Base-by-base conservation (phyloP, 2,888 invertebrate genomes). In the Sarcophaga rosellei region DNA sequence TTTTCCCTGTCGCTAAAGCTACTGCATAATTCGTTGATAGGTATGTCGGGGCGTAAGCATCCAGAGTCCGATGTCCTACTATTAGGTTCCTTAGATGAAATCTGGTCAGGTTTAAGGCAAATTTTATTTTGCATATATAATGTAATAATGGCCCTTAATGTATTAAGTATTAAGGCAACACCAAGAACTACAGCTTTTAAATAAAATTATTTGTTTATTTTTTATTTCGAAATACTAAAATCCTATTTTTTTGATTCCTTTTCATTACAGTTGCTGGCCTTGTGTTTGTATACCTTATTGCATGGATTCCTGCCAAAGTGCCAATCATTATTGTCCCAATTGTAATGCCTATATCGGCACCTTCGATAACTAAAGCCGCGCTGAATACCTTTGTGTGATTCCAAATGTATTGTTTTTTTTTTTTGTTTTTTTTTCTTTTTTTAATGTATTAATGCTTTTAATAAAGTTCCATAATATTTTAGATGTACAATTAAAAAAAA, bases 241-340 rank as follows among this genome's bases (percentile, higher is more conserved):
- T 72, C 44, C 20, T 15, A 5, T 53, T 53, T 79, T 68, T 11
- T 65, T 25, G 25, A 10, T 35, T 35, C 6, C 65, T 86, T 80
- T 78, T 59, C 20, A 65, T 89, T 89, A 10, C 89, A 93, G 93
- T 75, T 93, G 93, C 87, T 95, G 95, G 94, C 94, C 94, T 0
- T 95, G 94, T 84, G 93, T 94, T n/a, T 94, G 94, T 68, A 84
- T 95, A 20, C 95, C 95, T 0, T 95, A 95, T 89, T 95, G 94
- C 89, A 93, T 94, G 91, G 93, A 95, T 84, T 94, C 94, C 17
- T 95, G 94, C 88, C 94, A 93, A 89, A 94, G 94, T 87, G 93
- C 94, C 25, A 94, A 94, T 77, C 95, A 95, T 89, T 95, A 94
- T 86, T 95, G 95, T 85, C 94, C 95, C 0, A 94, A 94, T 88